Evolutionary conservation across 2,888 invertebrate genomes (phyloP).

Genomic region (Polyommatus icarus): DNA sequence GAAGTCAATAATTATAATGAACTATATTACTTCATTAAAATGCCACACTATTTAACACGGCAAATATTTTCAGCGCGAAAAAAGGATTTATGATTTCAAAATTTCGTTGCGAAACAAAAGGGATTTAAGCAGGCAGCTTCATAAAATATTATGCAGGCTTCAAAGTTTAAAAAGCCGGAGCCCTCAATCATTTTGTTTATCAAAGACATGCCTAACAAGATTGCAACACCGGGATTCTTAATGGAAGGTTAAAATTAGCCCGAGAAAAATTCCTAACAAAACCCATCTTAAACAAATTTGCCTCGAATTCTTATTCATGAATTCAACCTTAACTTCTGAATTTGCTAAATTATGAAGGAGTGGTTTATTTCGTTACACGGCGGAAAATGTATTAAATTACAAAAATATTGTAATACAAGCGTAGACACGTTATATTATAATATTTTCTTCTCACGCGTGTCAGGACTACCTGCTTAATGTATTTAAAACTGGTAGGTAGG

Average conservation of each 20-base stretch:
- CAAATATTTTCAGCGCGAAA: background rate
- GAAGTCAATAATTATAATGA: background rate
- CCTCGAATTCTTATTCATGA: constrained; percentile 22
- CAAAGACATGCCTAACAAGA: constrained; percentile 30
- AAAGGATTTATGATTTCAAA: constrained; percentile 19
- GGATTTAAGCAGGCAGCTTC: constrained; percentile 13
- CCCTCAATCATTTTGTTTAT: constrained; percentile 9
- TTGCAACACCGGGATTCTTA: constrained; percentile 29
- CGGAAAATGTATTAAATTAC: background rate
- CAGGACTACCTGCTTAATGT: too few relatives aligned
- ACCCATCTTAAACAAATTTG: constrained; percentile 20
- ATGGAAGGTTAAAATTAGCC: constrained; percentile 27
- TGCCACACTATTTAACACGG: background rate
- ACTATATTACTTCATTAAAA: background rate
- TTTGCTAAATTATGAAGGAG: constrained; percentile 4
- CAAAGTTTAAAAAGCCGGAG: constrained; percentile 26
- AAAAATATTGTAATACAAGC: background rate
- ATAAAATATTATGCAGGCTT: constrained; percentile 32
- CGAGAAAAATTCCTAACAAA: constrained; percentile 1
- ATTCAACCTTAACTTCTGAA: constrained; percentile 10
- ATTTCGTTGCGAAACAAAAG: constrained; percentile 31
- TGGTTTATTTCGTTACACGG: background rate
- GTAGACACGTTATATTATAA: too few relatives aligned
- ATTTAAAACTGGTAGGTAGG: too few relatives aligned
- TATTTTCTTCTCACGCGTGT: too few relatives aligned